Evolutionary conservation across 2,797 vertebrate species (phyloP).

Genomic region (Dipus sagitta): DNA sequence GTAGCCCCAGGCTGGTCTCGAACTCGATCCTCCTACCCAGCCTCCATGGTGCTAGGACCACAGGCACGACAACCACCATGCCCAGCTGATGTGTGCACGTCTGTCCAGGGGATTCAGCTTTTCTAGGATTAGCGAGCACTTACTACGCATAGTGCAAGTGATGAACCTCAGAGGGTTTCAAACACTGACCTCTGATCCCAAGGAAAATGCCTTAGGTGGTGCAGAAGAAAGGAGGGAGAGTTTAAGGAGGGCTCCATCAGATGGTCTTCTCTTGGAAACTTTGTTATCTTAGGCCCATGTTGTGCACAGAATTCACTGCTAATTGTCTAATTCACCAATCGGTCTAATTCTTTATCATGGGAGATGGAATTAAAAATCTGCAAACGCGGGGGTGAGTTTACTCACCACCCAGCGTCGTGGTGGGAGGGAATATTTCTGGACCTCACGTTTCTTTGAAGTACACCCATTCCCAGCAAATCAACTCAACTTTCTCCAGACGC

Average conservation of each 20-base stretch:
- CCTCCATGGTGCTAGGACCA: too few species aligned
- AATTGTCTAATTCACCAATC: too few species aligned
- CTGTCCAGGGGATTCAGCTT: conserved; percentile 11
- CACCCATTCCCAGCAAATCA: background rate
- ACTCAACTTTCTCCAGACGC: background rate
- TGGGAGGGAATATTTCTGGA: background rate
- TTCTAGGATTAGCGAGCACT: background rate
- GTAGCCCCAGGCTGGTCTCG: too few species aligned
- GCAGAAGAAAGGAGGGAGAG: background rate
- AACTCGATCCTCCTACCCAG: too few species aligned
- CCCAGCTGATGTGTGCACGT: background rate
- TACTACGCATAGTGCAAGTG: background rate
- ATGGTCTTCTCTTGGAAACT: background rate
- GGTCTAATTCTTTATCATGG: background rate
- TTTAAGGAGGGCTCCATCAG: background rate
- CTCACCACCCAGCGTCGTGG: background rate
- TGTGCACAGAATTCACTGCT: background rate
- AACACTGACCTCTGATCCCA: conserved; percentile 3
- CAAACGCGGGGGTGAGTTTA: background rate
- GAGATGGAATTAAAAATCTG: background rate
- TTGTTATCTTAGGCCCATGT: background rate
- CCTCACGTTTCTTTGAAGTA: background rate
- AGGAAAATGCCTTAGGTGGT: conserved; percentile 4
- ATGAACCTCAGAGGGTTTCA: background rate
- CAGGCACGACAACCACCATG: too few species aligned